A percentile compares a stretch with the other conserved stretches of the same genome.
Conservation (phyloP, 2,797 vertebrate genomes). For the Diplodus sargus region DNA sequence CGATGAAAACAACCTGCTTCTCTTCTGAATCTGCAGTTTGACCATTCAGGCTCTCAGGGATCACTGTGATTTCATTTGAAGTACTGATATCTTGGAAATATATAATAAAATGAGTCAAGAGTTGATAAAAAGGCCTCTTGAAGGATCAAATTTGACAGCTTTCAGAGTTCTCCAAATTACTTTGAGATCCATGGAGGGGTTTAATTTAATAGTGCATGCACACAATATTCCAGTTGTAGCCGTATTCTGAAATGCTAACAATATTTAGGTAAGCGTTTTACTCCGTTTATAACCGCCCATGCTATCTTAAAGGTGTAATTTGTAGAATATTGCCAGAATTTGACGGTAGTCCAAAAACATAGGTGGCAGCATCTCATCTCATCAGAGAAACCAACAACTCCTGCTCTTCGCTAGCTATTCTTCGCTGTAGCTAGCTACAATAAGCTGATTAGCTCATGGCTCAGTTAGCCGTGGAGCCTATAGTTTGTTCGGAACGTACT, state of each 20-base stretch:
- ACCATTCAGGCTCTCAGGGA: constrained; percentile 11
- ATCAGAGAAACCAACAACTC: too few relatives aligned
- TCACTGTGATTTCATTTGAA: constrained; percentile 12
- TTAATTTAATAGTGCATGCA: constrained; percentile 19
- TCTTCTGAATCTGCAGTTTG: constrained; percentile 22
- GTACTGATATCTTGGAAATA: constrained; percentile 8
- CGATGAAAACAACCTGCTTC: constrained; percentile 27
- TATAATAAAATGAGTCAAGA: not conserved
- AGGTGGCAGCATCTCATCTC: too few relatives aligned
- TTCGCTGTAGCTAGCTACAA: too few relatives aligned
- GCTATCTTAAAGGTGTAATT: too few relatives aligned
- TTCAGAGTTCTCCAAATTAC: constrained; percentile 15
- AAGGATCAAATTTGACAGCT: constrained; percentile 2
- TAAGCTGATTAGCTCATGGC: too few relatives aligned
- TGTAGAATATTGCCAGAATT: too few relatives aligned
- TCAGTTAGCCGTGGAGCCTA: too few relatives aligned
- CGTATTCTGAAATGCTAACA: constrained; percentile 11
- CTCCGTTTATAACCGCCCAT: not conserved
- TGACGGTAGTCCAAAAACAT: too few relatives aligned
- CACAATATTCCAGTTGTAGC: constrained; percentile 23
- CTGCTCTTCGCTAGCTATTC: too few relatives aligned
- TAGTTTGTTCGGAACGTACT: too few relatives aligned
- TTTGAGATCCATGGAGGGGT: constrained; percentile 2
- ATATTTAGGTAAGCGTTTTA: not conserved
- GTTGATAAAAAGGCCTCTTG: not conserved